A percentile compares a stretch with the other conserved stretches of the same genome.
These are phyloP conservation scores for Calliphora vicina DNA, from an alignment of 1,140 invertebrate species.

Conservation along the genomic window DNA sequence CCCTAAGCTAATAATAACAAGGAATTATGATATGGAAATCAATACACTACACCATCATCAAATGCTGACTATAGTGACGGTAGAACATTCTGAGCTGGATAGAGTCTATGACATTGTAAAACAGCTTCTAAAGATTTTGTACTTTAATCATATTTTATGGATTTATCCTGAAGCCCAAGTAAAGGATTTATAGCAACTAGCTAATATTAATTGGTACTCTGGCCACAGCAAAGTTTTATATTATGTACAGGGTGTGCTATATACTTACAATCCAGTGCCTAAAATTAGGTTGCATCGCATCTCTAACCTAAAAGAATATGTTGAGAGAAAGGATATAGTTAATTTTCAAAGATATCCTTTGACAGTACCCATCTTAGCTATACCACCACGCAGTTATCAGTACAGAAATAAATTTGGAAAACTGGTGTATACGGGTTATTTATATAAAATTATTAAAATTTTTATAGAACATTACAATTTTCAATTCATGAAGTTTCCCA, in stretches of 20 bases:
- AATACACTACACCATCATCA: background rate
- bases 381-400: background rate
- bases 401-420: background rate
- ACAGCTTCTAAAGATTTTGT: background rate
- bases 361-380: background rate
- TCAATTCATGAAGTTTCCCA: background rate
- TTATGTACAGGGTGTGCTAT: background rate
- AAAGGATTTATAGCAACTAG: background rate
- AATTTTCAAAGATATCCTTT: constrained; percentile 19
- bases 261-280: constrained; percentile 18
- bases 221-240: background rate
- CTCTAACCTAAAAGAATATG: background rate
- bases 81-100: background rate
- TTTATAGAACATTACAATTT: constrained; percentile 27
- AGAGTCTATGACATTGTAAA: background rate
- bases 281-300: background rate
- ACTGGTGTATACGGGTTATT: background rate
- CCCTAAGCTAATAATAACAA: background rate
- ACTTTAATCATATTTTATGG: constrained; percentile 6
- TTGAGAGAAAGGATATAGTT: background rate
- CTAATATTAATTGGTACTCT: background rate
- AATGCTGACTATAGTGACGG: background rate
- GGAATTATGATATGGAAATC: background rate
- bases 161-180: background rate
- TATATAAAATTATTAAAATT: background rate